Percentiles rank a stretch among this genome's conserved stretches.
phyloP scores from a whole-genome alignment of 2,888 invertebrate genomes.

The Andricus quercusramuli region DNA sequence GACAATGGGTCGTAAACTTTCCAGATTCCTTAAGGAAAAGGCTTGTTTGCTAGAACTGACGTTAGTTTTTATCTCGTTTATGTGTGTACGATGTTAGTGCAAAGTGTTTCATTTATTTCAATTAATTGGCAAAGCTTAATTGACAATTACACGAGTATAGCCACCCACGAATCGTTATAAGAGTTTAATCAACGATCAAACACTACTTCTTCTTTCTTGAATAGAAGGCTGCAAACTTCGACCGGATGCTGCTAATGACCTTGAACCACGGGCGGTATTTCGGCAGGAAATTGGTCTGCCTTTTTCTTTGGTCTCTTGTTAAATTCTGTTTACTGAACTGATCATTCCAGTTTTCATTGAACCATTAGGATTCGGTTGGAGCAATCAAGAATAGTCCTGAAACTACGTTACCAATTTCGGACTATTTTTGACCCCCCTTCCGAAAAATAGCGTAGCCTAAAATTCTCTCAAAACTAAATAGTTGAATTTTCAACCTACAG shows the following conservation, averaged over 20 bases:
- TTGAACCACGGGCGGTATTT: conserved; percentile 14
- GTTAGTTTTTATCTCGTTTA: neutral
- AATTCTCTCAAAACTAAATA: no score
- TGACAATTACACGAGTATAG: conserved; percentile 10
- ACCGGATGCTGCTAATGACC: conserved; percentile 34
- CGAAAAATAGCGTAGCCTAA: no score
- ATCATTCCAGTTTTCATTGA: neutral
- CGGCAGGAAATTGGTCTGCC: neutral
- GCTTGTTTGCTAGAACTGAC: neutral
- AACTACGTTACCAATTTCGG: no score
- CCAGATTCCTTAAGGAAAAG: conserved; percentile 17
- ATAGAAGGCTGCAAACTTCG: neutral
- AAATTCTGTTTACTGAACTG: neutral
- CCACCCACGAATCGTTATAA: neutral
- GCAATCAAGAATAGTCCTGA: neutral
- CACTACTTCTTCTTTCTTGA: conserved; percentile 1
- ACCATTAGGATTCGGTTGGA: neutral
- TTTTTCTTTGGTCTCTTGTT: neutral
- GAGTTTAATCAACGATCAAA: conserved; percentile 27
- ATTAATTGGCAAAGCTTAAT: conserved; percentile 1
- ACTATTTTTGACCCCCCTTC: no score
- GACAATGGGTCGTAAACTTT: conserved; percentile 22
- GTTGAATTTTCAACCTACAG: no score
- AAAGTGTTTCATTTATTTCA: neutral
- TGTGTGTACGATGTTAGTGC: neutral